Percentiles rank a stretch among this genome's conserved stretches.
phyloP scores from a whole-genome alignment of 1,140 invertebrate genomes.

The Pemphigus obesinymphae region DNA sequence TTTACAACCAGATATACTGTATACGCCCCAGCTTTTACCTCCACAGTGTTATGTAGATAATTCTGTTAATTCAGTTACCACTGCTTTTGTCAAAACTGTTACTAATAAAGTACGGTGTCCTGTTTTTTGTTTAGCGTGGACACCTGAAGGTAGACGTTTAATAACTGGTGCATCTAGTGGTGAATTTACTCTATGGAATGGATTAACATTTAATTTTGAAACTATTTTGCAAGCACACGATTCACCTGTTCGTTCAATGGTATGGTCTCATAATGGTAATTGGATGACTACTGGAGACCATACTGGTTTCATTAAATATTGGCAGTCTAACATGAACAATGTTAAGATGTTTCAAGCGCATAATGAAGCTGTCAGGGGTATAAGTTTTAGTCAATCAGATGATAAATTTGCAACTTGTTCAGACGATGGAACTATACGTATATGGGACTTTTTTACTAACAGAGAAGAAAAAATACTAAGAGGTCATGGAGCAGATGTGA shows the following conservation, averaged over 20 bases:
- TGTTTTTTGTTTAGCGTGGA: constrained; percentile 98
- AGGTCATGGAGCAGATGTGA: constrained; percentile 98
- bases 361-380: constrained; percentile 97
- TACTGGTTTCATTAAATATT: constrained; percentile 98
- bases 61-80: constrained; percentile 95
- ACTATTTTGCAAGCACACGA: constrained; percentile 99
- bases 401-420: constrained; percentile 98
- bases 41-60: constrained; percentile 87
- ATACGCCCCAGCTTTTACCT: constrained; percentile 80
- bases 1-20: constrained; percentile 87
- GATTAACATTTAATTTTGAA: constrained; percentile 99
- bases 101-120: constrained; percentile 99
- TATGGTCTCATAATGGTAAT: constrained; percentile 97
- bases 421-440: constrained; percentile 95
- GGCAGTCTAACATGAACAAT: constrained; percentile 99
- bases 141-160: constrained; percentile 92
- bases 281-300: constrained; percentile 99
- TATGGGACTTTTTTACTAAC: constrained; percentile 98
- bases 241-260: constrained; percentile 94
- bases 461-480: constrained; percentile 92
- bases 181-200: constrained; percentile 99
- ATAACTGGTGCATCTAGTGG: constrained; percentile 98
- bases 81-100: constrained; percentile 93
- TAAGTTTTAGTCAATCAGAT: constrained; percentile 99
- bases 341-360: constrained; percentile 99